Evolutionary conservation across 2,888 invertebrate species (phyloP).

Genomic region (Theretra japonica): DNA sequence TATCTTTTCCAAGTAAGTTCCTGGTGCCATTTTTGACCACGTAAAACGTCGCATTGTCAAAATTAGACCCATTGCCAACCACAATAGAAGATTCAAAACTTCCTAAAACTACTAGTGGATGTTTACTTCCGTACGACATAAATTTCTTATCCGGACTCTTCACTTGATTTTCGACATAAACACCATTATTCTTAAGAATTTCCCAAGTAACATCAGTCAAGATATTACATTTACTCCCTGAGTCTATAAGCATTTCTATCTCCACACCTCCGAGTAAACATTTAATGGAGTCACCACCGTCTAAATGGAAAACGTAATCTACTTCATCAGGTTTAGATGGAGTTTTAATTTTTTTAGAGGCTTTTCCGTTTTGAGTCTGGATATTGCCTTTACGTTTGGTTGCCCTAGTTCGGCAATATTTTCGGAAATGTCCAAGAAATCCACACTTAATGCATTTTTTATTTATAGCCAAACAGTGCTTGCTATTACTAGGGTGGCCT

Average conservation of each 20-base stretch:
- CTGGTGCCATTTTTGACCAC: slow-evolving; percentile 25
- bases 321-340: not conserved
- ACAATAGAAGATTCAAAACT: slow-evolving; percentile 23
- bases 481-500: not conserved
- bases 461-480: not conserved
- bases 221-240: not conserved
- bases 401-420: not conserved
- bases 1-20: slow-evolving; percentile 36
- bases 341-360: not conserved
- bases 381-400: not conserved
- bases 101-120: slow-evolving; percentile 33
- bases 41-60: not conserved
- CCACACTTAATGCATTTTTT: not conserved
- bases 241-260: not conserved
- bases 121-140: slow-evolving; percentile 25
- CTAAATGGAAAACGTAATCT: not conserved
- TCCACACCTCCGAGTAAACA: not conserved
- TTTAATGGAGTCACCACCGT: not conserved
- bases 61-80: not conserved
- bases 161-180: slow-evolving; percentile 18
- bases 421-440: not conserved
- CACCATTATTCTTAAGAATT: not conserved
- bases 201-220: not conserved
- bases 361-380: not conserved
- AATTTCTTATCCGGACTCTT: slow-evolving; percentile 30